These are phyloP conservation scores for Amblyjoppa proteus DNA, from an alignment of 2,888 invertebrate species.

Conservation along the genomic window DNA sequence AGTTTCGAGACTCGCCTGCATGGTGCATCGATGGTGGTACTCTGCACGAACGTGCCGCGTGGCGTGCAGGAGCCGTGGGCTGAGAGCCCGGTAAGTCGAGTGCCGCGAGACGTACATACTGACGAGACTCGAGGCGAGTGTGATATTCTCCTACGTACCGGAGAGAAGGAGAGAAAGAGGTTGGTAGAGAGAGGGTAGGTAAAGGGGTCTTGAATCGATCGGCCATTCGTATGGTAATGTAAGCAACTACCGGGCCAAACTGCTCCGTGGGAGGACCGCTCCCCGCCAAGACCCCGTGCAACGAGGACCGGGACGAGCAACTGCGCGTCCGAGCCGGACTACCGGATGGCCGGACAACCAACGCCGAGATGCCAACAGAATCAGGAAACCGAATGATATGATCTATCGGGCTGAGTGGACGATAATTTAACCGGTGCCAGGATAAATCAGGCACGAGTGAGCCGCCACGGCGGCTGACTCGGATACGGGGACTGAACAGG, in stretches of 20 bases:
- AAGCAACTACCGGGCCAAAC: constrained; percentile 84
- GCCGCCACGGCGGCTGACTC: constrained; percentile 44
- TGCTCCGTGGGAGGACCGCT: constrained; percentile 76
- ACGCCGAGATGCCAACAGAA: constrained; percentile 72
- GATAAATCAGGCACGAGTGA: constrained; percentile 74
- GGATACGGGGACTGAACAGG: constrained; percentile 40
- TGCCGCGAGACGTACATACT: constrained; percentile 58
- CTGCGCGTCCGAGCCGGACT: constrained; percentile 48
- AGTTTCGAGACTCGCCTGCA: constrained; percentile 68
- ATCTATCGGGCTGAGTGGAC: constrained; percentile 80
- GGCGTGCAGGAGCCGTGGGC: constrained; percentile 60
- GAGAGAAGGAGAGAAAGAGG: constrained; percentile 24
- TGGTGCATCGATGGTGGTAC: constrained; percentile 63
- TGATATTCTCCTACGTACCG: constrained; percentile 58
- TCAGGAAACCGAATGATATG: constrained; percentile 83
- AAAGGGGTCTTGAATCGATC: constrained; percentile 82
- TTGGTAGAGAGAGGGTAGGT: constrained; percentile 56
- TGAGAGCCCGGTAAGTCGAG: constrained; percentile 39
- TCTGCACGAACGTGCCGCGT: constrained; percentile 64
- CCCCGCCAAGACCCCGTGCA: constrained; percentile 71
- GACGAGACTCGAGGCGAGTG: constrained; percentile 35
- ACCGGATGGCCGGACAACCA: constrained; percentile 59
- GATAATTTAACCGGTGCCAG: constrained; percentile 79
- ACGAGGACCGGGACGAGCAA: constrained; percentile 54
- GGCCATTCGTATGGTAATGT: constrained; percentile 85